phyloP scores from a whole-genome alignment of 2,888 invertebrate species.

The Thelaira solivaga region DNA sequence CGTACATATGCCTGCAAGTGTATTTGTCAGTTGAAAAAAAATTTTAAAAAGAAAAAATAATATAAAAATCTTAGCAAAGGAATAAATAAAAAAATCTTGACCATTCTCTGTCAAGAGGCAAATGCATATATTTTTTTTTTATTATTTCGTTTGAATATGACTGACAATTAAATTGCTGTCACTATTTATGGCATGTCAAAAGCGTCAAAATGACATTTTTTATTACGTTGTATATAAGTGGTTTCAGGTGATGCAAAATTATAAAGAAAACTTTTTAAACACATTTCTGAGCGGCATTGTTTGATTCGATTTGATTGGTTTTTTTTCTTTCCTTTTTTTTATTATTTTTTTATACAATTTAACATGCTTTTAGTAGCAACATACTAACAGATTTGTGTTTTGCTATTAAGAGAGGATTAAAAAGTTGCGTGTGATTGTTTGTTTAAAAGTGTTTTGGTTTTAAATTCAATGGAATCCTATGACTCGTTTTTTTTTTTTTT shows the following conservation, averaged over 20 bases:
- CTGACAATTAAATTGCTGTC: slow-evolving; percentile 66
- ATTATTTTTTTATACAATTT: slow-evolving; percentile 42
- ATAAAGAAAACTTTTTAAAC: slow-evolving; percentile 42
- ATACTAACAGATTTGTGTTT: slow-evolving; percentile 2
- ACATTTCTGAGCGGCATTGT: slow-evolving; percentile 46
- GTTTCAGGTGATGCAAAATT: slow-evolving; percentile 61
- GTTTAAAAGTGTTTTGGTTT: slow-evolving; percentile 16
- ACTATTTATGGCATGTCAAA: slow-evolving; percentile 66
- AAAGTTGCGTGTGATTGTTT: slow-evolving; percentile 9
- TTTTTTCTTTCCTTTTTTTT: background rate
- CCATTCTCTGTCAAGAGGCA: slow-evolving; percentile 54
- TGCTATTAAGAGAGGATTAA: slow-evolving; percentile 29
- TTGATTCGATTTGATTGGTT: slow-evolving; percentile 52
- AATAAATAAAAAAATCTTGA: slow-evolving; percentile 27
- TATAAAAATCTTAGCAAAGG: background rate
- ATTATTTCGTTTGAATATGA: slow-evolving; percentile 44
- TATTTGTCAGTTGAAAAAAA: slow-evolving; percentile 14
- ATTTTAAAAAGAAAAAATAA: background rate
- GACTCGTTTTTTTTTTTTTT: slow-evolving; percentile 30
- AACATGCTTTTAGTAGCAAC: slow-evolving; percentile 29
- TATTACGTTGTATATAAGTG: slow-evolving; percentile 64
- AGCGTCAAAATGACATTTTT: slow-evolving; percentile 67
- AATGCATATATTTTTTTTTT: slow-evolving; percentile 41
- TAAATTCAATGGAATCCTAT: slow-evolving; percentile 53
- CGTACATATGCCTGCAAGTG: background rate